Conservation (phyloP, 1,140 invertebrate genomes). For the Sarcophaga bullata region DNA sequence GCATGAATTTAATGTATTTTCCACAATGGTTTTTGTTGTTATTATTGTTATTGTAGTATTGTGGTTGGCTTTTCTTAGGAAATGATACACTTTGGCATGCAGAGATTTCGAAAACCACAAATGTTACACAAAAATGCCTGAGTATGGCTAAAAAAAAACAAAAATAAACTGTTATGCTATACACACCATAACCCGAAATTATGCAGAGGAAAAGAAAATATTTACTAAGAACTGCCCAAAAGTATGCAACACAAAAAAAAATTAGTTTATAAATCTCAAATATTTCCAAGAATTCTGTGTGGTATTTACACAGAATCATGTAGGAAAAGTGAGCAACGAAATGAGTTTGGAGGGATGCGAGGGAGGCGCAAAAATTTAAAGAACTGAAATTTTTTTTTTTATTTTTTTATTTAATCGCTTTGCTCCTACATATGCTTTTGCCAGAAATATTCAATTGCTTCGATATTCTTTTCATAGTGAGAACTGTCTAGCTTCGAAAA, state of each 20-base stretch:
- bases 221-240: neutral
- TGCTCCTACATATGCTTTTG: too few species aligned
- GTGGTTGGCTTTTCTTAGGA: neutral
- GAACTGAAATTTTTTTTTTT: too few species aligned
- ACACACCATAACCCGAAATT: neutral
- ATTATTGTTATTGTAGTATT: neutral
- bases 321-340: too few species aligned
- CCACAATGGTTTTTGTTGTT: neutral
- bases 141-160: neutral
- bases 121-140: constrained; percentile 13
- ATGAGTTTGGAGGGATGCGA: too few species aligned
- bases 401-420: too few species aligned
- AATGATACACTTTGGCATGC: neutral
- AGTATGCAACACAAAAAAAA: neutral
- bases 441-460: too few species aligned
- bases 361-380: too few species aligned
- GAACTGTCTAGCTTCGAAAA: too few species aligned
- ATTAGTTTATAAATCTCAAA: too few species aligned
- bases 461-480: too few species aligned
- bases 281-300: too few species aligned
- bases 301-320: too few species aligned
- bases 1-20: neutral
- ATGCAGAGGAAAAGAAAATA: constrained; percentile 17
- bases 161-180: neutral
- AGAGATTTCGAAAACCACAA: constrained; percentile 24